These are phyloP conservation scores for Glaucomys volans DNA, from an alignment of 2,113 vertebrate species.

Conservation along the genomic window DNA sequence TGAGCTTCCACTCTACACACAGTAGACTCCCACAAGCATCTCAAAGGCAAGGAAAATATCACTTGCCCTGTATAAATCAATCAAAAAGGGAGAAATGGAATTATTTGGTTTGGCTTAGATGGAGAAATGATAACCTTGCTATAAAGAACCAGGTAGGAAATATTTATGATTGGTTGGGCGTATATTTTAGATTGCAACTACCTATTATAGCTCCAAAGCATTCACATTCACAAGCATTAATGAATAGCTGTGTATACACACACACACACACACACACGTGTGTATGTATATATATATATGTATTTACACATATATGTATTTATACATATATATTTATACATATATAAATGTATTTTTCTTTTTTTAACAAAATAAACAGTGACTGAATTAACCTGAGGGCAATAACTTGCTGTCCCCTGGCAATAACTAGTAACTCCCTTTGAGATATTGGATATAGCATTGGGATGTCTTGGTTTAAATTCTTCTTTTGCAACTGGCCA, in stretches of 20 bases:
- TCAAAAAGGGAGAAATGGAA: not conserved
- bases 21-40: not conserved
- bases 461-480: not conserved
- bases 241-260: not conserved
- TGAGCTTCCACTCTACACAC: not conserved
- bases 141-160: not conserved
- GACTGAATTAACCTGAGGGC: not conserved
- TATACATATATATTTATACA: not conserved
- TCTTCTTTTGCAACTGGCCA: not conserved
- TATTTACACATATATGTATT: too few relatives aligned
- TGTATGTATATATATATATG: too few relatives aligned
- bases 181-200: not conserved
- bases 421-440: not conserved
- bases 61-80: not conserved
- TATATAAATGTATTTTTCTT: too few relatives aligned
- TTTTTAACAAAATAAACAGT: not conserved
- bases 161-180: not conserved
- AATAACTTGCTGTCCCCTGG: not conserved
- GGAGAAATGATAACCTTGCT: not conserved
- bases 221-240: not conserved
- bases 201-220: not conserved
- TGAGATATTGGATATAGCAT: not conserved
- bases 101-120: not conserved
- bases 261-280: not conserved
- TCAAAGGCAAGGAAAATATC: not conserved